Percentiles rank a stretch among this genome's conserved stretches.
phyloP scores from a whole-genome alignment of 1,140 invertebrate species.

The Archegozetes longisetosus region DNA sequence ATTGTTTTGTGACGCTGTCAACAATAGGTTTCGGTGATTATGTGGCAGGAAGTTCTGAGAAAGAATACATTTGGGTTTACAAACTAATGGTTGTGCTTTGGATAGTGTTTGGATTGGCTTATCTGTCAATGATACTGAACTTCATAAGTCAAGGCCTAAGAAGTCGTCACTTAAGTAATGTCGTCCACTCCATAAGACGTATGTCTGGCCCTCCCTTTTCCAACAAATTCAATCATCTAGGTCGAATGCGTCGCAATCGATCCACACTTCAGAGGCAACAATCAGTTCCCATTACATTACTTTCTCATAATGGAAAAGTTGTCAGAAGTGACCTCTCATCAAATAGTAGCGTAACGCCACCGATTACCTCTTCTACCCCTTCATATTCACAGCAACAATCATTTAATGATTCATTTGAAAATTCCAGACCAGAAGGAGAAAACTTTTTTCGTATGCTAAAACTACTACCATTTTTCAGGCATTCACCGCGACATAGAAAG shows the following conservation, averaged over 20 bases:
- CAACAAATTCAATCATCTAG: background rate
- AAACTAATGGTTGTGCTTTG: constrained; percentile 53
- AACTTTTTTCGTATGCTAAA: background rate
- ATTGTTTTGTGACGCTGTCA: constrained; percentile 74
- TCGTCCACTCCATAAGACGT: constrained; percentile 12
- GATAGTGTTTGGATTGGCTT: constrained; percentile 78
- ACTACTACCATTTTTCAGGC: background rate
- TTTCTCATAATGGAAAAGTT: constrained; percentile 8
- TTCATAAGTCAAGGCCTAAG: constrained; percentile 48
- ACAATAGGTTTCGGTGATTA: constrained; percentile 90
- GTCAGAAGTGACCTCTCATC: background rate
- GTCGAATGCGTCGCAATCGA: background rate
- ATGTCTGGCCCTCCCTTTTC: constrained; percentile 6
- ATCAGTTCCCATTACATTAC: background rate
- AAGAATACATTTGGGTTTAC: constrained; percentile 39
- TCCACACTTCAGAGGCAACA: constrained; percentile 1
- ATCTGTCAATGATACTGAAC: constrained; percentile 74
- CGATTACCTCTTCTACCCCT: background rate
- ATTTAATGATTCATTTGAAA: background rate
- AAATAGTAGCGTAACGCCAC: background rate
- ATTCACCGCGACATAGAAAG: background rate
- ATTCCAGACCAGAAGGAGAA: background rate
- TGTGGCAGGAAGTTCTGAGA: constrained; percentile 49
- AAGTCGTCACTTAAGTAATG: constrained; percentile 13
- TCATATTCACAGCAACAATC: background rate